Conservation (phyloP, 2,113 vertebrate species). For the Mungos mungo region DNA sequence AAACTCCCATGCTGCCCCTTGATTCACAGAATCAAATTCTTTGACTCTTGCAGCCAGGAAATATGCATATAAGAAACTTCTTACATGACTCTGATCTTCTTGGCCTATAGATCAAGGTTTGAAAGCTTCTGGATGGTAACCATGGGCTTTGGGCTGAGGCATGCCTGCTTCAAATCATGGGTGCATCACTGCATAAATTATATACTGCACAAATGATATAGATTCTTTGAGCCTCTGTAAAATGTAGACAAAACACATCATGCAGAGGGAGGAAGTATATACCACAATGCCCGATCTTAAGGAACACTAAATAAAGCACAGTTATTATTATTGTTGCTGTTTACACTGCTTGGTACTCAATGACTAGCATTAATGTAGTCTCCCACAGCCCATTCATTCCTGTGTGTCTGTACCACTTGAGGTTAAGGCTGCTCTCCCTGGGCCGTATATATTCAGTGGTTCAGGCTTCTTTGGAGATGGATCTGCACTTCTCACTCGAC, state of each 20-base stretch:
- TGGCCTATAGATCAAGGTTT: not conserved
- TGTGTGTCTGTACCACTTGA: not conserved
- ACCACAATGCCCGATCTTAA: not conserved
- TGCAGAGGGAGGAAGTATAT: not conserved
- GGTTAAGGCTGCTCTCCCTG: not conserved
- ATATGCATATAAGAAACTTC: not conserved
- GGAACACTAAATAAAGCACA: not conserved
- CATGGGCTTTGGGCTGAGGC: not conserved
- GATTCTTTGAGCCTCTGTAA: not conserved
- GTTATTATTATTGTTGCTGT: not conserved
- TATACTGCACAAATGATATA: not conserved
- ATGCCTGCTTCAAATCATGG: not conserved
- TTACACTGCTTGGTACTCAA: not conserved
- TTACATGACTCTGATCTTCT: not conserved
- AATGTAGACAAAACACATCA: not conserved
- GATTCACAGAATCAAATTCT: not conserved
- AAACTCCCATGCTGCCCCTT: not conserved
- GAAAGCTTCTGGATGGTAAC: not conserved
- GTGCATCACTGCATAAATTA: not conserved
- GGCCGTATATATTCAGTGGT: not conserved
- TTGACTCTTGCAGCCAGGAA: not conserved
- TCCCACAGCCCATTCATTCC: not conserved
- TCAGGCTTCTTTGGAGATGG: not conserved
- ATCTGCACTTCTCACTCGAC: not conserved
- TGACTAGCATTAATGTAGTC: not conserved